A percentile compares a stretch with the other conserved stretches of the same genome.
Conservation (phyloP, 2,888 invertebrate species). For the Chorisops tibialis region DNA sequence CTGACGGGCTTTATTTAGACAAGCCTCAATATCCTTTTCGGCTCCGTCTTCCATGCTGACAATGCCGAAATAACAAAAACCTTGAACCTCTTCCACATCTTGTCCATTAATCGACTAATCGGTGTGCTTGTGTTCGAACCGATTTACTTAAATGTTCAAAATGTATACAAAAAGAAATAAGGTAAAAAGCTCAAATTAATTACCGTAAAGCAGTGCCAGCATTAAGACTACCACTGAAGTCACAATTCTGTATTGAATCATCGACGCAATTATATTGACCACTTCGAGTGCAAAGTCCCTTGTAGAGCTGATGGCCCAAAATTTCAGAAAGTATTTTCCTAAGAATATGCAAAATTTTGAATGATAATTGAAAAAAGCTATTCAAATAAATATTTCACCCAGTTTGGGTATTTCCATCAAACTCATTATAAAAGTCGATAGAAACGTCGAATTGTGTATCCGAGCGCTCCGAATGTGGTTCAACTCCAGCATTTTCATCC, state of each 20-base stretch:
- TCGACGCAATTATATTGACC: constrained; percentile 56
- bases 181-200: constrained; percentile 33
- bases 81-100: no score
- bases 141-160: no score
- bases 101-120: no score
- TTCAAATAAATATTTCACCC: constrained; percentile 37
- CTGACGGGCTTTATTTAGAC: no score
- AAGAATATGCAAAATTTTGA: constrained; percentile 37
- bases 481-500: constrained; percentile 61
- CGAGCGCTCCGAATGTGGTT: constrained; percentile 61
- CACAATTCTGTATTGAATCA: constrained; percentile 76
- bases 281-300: constrained; percentile 70
- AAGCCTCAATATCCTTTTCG: no score
- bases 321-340: constrained; percentile 77
- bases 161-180: no score
- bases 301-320: constrained; percentile 77
- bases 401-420: constrained; percentile 48
- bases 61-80: no score
- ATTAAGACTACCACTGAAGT: constrained; percentile 72
- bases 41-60: no score
- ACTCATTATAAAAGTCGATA: constrained; percentile 64
- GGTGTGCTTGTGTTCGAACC: no score
- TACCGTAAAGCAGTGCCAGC: constrained; percentile 70
- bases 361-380: no score
- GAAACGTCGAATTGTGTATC: constrained; percentile 72